phyloP scores from a whole-genome alignment of 2,888 invertebrate genomes.

The Ceratothoa steindachneri region DNA sequence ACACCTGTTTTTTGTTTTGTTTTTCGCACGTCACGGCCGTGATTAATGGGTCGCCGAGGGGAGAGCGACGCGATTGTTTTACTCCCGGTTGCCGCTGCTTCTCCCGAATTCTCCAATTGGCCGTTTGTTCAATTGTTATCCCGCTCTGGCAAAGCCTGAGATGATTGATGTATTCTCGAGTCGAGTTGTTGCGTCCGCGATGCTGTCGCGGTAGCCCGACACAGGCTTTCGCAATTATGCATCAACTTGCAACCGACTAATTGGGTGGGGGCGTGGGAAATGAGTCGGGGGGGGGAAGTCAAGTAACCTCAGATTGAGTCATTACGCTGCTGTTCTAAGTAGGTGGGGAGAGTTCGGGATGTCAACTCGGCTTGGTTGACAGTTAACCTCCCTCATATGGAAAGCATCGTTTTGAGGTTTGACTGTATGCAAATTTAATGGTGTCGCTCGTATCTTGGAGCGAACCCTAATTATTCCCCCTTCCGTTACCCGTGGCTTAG shows the following conservation, averaged over 20 bases:
- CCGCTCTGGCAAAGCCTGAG: too few relatives aligned
- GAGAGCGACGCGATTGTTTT: too few relatives aligned
- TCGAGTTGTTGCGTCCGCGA: too few relatives aligned
- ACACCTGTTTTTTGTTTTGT: too few relatives aligned
- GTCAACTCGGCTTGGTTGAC: slow-evolving; percentile 50
- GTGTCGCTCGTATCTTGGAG: too few relatives aligned
- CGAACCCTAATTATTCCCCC: too few relatives aligned
- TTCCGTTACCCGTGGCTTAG: too few relatives aligned
- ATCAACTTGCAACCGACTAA: not conserved
- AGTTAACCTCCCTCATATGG: not conserved
- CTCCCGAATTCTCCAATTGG: too few relatives aligned
- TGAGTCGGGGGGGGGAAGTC: not conserved
- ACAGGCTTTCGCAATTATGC: not conserved
- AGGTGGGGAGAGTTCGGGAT: slow-evolving; percentile 49
- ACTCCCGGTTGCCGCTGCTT: too few relatives aligned
- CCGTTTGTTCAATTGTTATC: too few relatives aligned
- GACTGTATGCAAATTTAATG: not conserved
- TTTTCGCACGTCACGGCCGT: not conserved
- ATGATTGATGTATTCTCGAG: too few relatives aligned
- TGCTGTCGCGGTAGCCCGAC: not conserved
- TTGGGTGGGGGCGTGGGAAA: not conserved
- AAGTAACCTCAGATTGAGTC: not conserved
- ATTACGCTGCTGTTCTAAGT: too few relatives aligned
- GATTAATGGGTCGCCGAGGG: not conserved
- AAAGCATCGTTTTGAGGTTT: not conserved